Percentiles rank a stretch among this genome's conserved stretches.
These are phyloP conservation scores for Neodiprion lecontei DNA, from an alignment of 1,140 invertebrate species.

Conservation along the genomic window DNA sequence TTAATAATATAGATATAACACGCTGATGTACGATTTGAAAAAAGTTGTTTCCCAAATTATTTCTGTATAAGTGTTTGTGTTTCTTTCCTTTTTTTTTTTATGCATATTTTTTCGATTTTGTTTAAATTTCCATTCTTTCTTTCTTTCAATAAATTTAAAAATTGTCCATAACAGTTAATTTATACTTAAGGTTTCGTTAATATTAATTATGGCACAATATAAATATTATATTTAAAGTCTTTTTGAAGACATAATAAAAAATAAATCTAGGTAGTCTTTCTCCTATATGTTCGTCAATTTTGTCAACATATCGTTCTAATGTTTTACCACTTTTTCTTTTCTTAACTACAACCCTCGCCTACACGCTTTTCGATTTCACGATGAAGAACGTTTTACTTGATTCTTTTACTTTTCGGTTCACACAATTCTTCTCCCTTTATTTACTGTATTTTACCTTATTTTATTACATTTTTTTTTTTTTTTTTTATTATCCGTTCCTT, in stretches of 20 bases:
- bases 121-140: slow-evolving; percentile 39
- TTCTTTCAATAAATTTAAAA: slow-evolving; percentile 57
- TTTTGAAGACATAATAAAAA: slow-evolving; percentile 60
- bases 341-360: slow-evolving; percentile 24
- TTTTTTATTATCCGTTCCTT: not conserved
- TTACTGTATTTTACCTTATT: slow-evolving; percentile 31
- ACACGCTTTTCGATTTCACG: slow-evolving; percentile 41
- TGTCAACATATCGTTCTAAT: slow-evolving; percentile 26
- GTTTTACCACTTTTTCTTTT: slow-evolving; percentile 21
- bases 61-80: slow-evolving; percentile 8
- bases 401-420: not conserved
- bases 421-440: slow-evolving; percentile 34
- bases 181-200: slow-evolving; percentile 57
- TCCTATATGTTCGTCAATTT: slow-evolving; percentile 51
- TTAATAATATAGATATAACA: slow-evolving; percentile 19
- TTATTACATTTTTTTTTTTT: not conserved
- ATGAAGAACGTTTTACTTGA: too few relatives aligned
- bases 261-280: slow-evolving; percentile 62
- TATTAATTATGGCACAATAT: slow-evolving; percentile 62
- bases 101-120: slow-evolving; percentile 27
- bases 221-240: slow-evolving; percentile 61
- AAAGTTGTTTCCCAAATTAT: not conserved
- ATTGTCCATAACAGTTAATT: slow-evolving; percentile 56
- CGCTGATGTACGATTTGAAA: slow-evolving; percentile 12
- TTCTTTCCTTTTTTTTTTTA: slow-evolving; percentile 15